Base-by-base conservation (phyloP, 1,140 invertebrate species). In the Drosophila micromelanica region DNA sequence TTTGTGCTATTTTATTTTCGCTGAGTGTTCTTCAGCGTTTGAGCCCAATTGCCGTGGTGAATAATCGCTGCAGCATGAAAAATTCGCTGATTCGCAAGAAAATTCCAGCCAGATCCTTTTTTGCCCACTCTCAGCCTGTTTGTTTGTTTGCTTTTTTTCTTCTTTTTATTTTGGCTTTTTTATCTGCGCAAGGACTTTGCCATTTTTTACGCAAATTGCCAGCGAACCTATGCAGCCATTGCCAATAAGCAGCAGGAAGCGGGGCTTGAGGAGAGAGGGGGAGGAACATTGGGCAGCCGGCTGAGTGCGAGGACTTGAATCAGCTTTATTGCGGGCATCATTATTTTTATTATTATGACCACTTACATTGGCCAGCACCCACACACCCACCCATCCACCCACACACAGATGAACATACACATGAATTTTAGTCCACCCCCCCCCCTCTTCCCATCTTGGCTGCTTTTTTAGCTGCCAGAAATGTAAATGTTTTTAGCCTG, bases 281-380 rank as follows among this genome's bases (percentile, higher is more conserved):
- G 15, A 23, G 13, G 6, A 23, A 23, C 20, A 23, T 23, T 23
- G 48, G 15, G n/a, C 20, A 15, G 40, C 12, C 11, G 11, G 38
- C 56, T 45, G 55, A 68, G 55, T 52, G 52, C 42, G 65, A 87
- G 84, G 70, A 89, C 76, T 87, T 84, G 84, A 87, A 87, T 87
- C 84, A 87, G 84, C 84, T 87, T 87, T 87, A 87, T 87, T 87
- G 84, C 84, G 64, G 72, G 84, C 84, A 87, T 87, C 84, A 87
- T 87, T 87, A 87, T 87, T 87, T 87, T 87, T 87, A 87, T 87
- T 87, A 87, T 87, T 87, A 87, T 87, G 84, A 80, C 84, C 84
- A 87, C 84, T 87, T 87, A 87, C 84, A 87, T 84, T 84, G 82
- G 57, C 68, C 84, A 61, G 64, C 78, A 73, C 79, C 69, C 72